Conservation (phyloP, 2,888 invertebrate species). For the Hypomecis atomaria region DNA sequence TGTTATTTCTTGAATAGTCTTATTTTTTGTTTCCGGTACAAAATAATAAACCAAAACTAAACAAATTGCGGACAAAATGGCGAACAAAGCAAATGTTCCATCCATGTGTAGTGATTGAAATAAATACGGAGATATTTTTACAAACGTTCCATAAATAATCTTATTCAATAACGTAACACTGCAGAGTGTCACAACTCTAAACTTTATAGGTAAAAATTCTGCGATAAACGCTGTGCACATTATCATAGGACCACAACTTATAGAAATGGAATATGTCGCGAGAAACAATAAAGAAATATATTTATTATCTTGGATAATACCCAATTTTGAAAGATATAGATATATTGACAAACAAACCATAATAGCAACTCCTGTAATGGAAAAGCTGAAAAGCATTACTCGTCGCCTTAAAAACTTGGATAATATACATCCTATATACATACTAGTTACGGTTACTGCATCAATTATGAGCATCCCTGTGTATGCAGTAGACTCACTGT, state of each 20-base stretch:
- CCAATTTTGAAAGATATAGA: slow-evolving; percentile 44
- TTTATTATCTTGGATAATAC: slow-evolving; percentile 44
- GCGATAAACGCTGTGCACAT: slow-evolving; percentile 47
- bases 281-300: slow-evolving; percentile 46
- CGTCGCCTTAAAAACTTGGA: slow-evolving; percentile 48
- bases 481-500: slow-evolving; percentile 51
- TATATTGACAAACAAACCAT: slow-evolving; percentile 49
- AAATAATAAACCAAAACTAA: slow-evolving; percentile 48
- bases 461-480: slow-evolving; percentile 57
- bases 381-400: slow-evolving; percentile 46
- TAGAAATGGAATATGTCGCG: slow-evolving; percentile 47
- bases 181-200: slow-evolving; percentile 44
- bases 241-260: slow-evolving; percentile 53
- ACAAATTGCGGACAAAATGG: slow-evolving; percentile 34
- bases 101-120: slow-evolving; percentile 48
- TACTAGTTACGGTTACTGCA: slow-evolving; percentile 53
- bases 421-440: slow-evolving; percentile 50
- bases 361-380: slow-evolving; percentile 43
- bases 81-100: slow-evolving; percentile 51
- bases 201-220: slow-evolving; percentile 50
- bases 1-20: slow-evolving; percentile 55
- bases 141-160: slow-evolving; percentile 24
- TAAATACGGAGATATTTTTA: slow-evolving; percentile 51
- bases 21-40: slow-evolving; percentile 60
- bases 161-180: slow-evolving; percentile 29